Percentiles rank a stretch among this genome's conserved stretches.
Evolutionary conservation across 2,797 vertebrate species (phyloP).

Genomic region (Sebastes hubbsi): DNA sequence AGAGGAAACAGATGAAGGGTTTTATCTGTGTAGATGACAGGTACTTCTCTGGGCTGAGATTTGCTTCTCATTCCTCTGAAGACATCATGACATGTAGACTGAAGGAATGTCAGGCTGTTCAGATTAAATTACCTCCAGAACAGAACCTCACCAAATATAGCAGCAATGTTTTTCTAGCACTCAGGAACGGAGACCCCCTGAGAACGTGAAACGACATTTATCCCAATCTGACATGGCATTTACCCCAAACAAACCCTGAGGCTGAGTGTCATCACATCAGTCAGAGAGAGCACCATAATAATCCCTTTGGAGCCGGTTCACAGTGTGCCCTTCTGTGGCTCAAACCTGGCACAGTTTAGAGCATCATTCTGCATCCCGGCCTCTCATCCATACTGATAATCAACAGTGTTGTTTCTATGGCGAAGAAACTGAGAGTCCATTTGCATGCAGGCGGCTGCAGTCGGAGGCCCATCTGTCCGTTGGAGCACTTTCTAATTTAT

Average conservation of each 20-base stretch:
- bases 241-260: conserved; percentile 1
- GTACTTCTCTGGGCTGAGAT: not conserved
- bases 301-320: conserved; percentile 21
- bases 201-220: conserved; percentile 11
- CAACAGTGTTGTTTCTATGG: not conserved
- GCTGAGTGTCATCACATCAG: conserved; percentile 16
- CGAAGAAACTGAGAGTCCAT: conserved; percentile 29
- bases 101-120: conserved; percentile 8
- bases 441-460: conserved; percentile 68
- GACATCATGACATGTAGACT: not conserved
- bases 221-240: conserved; percentile 17
- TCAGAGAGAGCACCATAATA: conserved; percentile 2
- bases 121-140: not conserved
- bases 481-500: conserved; percentile 72
- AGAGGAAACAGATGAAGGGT: not conserved
- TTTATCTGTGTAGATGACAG: not conserved
- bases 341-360: not conserved
- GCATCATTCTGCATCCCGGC: not conserved
- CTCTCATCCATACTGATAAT: conserved; percentile 19
- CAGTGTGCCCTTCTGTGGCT: not conserved
- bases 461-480: conserved; percentile 75
- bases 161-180: not conserved
- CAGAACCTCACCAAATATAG: conserved; percentile 26
- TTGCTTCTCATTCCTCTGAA: not conserved
- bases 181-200: not conserved